phyloP scores from a whole-genome alignment of 2,888 invertebrate genomes.

The Agrilus mali region DNA sequence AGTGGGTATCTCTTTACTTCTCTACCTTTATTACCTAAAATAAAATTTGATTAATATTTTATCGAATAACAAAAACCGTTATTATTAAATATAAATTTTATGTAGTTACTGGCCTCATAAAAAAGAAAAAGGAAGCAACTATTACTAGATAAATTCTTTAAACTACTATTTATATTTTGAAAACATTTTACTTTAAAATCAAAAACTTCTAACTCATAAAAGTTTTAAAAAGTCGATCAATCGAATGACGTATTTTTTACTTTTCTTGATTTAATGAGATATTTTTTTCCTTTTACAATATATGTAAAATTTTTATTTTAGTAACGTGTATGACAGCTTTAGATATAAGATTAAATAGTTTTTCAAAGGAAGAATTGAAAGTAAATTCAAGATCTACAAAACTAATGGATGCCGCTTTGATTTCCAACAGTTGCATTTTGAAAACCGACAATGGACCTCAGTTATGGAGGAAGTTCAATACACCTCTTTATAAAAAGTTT shows the following conservation, averaged over 20 bases:
- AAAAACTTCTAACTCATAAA: no score
- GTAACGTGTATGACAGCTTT: constrained; percentile 64
- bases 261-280: no score
- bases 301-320: constrained; percentile 31
- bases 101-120: no score
- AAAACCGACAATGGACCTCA: constrained; percentile 56
- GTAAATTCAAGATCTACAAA: constrained; percentile 49
- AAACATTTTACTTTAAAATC: neutral
- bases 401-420: constrained; percentile 59
- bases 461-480: constrained; percentile 59
- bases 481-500: constrained; percentile 58
- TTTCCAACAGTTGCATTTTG: constrained; percentile 57
- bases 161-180: constrained; percentile 1
- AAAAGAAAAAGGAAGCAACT: no score
- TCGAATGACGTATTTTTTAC: no score
- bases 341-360: constrained; percentile 55
- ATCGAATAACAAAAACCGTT: no score
- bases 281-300: neutral
- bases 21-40: neutral
- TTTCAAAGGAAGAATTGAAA: constrained; percentile 45
- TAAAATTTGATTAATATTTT: neutral
- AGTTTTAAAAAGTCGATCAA: no score
- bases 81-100: no score
- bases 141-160: no score
- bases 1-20: constrained; percentile 19